Evolutionary conservation across 92 coral and sea anemone genomes (phyloP).

Genomic region (Parazoanthus darwini): DNA sequence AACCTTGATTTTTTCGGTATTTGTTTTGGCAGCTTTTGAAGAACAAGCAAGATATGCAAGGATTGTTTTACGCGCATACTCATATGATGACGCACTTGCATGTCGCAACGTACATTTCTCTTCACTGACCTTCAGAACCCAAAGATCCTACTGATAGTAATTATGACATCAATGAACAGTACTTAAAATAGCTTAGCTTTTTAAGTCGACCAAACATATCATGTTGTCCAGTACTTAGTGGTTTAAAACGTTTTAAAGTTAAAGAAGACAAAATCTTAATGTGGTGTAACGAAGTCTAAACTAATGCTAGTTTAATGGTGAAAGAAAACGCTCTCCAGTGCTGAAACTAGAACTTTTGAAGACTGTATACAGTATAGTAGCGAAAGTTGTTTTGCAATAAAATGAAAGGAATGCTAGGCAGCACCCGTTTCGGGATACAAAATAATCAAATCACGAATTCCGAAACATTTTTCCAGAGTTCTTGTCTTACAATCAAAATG

Average conservation of each 20-base stretch:
- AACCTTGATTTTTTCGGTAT: neutral
- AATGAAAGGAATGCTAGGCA: constrained; percentile 3
- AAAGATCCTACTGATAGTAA: neutral
- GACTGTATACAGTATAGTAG: neutral
- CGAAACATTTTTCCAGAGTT: constrained; percentile 24
- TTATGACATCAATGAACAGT: neutral
- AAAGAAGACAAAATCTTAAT: neutral
- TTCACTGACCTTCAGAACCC: neutral
- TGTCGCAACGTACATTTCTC: neutral
- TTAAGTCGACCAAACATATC: neutral
- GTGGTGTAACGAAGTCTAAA: neutral
- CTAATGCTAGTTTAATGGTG: neutral
- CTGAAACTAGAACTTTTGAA: neutral
- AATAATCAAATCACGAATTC: constrained; percentile 19
- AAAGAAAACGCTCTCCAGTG: neutral
- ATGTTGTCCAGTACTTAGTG: no score
- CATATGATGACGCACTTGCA: neutral
- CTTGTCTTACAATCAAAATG: constrained; percentile 23
- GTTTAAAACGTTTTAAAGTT: neutral
- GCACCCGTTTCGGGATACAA: neutral
- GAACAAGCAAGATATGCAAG: neutral
- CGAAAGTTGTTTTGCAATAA: neutral
- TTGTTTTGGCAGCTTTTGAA: constrained; percentile 7
- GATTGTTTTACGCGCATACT: neutral
- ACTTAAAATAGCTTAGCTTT: neutral